Percentiles rank a stretch among this genome's conserved stretches.
Evolutionary conservation across 2,113 vertebrate species (phyloP).

Genomic region (Archilochus colubris): DNA sequence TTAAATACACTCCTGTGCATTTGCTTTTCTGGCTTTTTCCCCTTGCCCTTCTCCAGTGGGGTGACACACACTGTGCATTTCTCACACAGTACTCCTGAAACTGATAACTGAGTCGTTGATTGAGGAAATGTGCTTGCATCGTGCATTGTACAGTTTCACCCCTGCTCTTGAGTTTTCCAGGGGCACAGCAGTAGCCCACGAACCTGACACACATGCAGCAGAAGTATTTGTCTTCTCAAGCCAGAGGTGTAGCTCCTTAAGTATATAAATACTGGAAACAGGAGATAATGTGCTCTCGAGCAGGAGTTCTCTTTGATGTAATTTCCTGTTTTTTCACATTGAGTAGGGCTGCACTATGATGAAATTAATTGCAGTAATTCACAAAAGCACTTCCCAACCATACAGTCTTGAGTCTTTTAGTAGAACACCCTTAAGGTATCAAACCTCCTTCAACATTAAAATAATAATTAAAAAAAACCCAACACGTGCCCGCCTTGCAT

Average conservation of each 20-base stretch:
- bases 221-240: not conserved
- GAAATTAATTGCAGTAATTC: not conserved
- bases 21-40: not conserved
- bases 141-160: not conserved
- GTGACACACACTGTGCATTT: not conserved
- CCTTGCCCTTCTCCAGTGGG: not conserved
- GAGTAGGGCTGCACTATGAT: not conserved
- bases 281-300: no score
- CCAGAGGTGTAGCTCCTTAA: not conserved
- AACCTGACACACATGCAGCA: fast-evolving
- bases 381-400: not conserved
- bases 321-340: not conserved
- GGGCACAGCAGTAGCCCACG: fast-evolving
- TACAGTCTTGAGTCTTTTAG: not conserved
- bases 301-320: not conserved
- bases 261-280: no score
- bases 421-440: not conserved
- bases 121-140: not conserved
- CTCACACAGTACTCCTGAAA: not conserved
- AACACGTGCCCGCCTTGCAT: no score
- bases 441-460: not conserved
- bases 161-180: not conserved
- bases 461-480: not conserved
- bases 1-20: not conserved
- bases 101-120: not conserved